phyloP scores from a whole-genome alignment of 2,113 vertebrate genomes.

The Hystrix cristata region DNA sequence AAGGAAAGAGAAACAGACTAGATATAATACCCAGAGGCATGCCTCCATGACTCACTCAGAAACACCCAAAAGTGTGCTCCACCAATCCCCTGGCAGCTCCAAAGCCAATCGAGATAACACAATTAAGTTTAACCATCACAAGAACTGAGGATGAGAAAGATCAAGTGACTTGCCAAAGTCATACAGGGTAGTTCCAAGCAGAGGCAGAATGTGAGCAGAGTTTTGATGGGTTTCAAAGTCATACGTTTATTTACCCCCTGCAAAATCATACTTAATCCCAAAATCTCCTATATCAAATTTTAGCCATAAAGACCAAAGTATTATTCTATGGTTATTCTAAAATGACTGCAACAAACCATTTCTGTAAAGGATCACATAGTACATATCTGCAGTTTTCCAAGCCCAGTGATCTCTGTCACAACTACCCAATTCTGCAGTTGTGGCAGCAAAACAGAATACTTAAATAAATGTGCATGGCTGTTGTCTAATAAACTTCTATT shows the following conservation, averaged over 20 bases:
- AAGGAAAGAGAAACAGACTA: not conserved
- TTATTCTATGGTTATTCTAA: not conserved
- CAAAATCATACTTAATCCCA: not conserved
- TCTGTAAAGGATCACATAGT: not conserved
- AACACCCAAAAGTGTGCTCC: not conserved
- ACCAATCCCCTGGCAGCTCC: not conserved
- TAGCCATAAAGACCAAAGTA: not conserved
- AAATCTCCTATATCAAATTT: constrained; percentile 7
- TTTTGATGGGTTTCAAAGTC: not conserved
- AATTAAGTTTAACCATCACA: not conserved
- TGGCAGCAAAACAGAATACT: not conserved
- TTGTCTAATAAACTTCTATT: not conserved
- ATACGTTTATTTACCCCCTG: not conserved
- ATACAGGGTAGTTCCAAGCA: not conserved
- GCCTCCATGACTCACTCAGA: not conserved
- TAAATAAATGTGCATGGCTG: not conserved
- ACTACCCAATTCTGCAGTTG: not conserved
- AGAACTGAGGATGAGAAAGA: not conserved
- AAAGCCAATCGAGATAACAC: not conserved
- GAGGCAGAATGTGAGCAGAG: not conserved
- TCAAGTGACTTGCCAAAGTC: not conserved
- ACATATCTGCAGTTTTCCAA: not conserved
- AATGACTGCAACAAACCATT: not conserved
- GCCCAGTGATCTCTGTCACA: not conserved
- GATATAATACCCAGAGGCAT: not conserved